Evolutionary conservation across 1,140 invertebrate genomes (phyloP), one percentile per base, ranked within the genome.

Genomic region (Penaeus indicus): DNA sequence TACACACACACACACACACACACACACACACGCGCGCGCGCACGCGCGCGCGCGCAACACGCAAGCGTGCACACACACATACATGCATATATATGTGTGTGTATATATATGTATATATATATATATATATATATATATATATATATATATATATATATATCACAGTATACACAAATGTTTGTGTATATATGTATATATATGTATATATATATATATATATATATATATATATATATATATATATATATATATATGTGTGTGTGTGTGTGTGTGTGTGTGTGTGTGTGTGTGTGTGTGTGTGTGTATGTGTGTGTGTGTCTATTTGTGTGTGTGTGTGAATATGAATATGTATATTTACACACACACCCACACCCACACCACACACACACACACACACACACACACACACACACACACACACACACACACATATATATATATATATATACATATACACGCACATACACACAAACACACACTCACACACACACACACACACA

Each of bases 221-320:
- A 69, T 69, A 69, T 69, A 69, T 69, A 69, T 69, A 69, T 69
- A 69, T 69, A 69, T 69, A 69, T 69, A 69, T 69, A 69, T 69
- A 69, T 69, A 69, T 69, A 69, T 21, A 69, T 69, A 69, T 21
- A 69, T 21, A 69, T 21, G 27, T 21, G 8, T 27, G 27, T 21
- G 21, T 64, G 63, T 64, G 19, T 64, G 63, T 2, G 63, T 64
- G 8, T 22, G 3, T 60, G 22, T 60, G 18, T 60, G 21, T 60
- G n/a, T 2, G 69, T 72, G 69, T 72, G 69, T 72, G 69, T 72
- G 69, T 38, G 27, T 38, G 75, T 78, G 75, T 78, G 75, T 38
- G 75, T 78, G 75, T 78, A 47, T 78, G 75, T 78, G 75, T 78
- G 25, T 78, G 75, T 78, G 54, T 47, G 54, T 78, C 75, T 27